phyloP scores from a whole-genome alignment of 1,140 invertebrate species.

The Magallana gigas region DNA sequence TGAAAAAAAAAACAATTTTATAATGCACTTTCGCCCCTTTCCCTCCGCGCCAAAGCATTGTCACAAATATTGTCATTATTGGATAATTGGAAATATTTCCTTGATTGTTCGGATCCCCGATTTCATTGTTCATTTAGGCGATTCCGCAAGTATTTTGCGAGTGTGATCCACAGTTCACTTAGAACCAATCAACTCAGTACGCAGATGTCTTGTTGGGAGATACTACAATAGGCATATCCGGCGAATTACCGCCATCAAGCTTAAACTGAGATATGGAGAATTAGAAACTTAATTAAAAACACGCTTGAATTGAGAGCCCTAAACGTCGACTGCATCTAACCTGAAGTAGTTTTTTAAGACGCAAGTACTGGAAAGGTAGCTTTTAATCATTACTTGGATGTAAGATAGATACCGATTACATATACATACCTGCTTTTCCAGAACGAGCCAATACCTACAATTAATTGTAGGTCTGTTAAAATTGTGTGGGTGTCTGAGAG shows the following conservation, averaged over 20 bases:
- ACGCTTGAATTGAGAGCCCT: not conserved
- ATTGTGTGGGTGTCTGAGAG: too few relatives aligned
- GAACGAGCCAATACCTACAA: too few relatives aligned
- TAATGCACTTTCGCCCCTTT: not conserved
- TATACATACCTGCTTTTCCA: too few relatives aligned
- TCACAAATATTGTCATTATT: slow-evolving; percentile 32
- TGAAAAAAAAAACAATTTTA: not conserved
- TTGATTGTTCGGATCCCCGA: slow-evolving; percentile 1
- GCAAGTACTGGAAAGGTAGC: not conserved
- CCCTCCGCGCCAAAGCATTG: not conserved
- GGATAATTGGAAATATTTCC: slow-evolving; percentile 34
- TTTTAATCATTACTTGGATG: not conserved
- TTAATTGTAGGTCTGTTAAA: too few relatives aligned
- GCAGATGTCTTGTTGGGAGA: slow-evolving; percentile 1
- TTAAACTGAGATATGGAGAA: not conserved
- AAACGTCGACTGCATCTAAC: not conserved
- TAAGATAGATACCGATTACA: too few relatives aligned
- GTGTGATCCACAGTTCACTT: not conserved
- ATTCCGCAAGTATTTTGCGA: not conserved
- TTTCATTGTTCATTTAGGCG: slow-evolving; percentile 14
- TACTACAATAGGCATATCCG: slow-evolving; percentile 21
- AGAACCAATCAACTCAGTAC: slow-evolving; percentile 22
- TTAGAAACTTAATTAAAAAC: slow-evolving; percentile 7
- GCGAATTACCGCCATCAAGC: slow-evolving; percentile 24
- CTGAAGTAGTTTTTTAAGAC: not conserved